Evolutionary conservation across 2,888 invertebrate genomes (phyloP), one percentile per base, ranked within the genome.

Genomic region (Polyommatus iphigenia): DNA sequence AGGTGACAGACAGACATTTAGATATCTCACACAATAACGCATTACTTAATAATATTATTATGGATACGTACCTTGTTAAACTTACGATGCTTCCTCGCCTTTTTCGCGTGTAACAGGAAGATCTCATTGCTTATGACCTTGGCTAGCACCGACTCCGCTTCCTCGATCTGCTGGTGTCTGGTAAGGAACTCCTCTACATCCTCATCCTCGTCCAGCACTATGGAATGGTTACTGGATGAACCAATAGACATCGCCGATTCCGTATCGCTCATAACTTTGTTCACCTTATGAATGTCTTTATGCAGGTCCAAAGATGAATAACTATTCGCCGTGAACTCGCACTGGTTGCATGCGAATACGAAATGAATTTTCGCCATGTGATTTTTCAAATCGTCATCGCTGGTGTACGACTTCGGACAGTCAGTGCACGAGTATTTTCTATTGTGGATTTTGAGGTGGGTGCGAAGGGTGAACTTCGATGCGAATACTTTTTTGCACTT

Each of bases 401-500:
- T 85, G 0, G 85, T 81, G 78, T 87, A 94, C 0, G 88, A 85
- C 67, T 87, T 90, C 0, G 83, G 78, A 80, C 94, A 94, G 77
- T 84, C 83, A 7, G 77, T 79, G 81, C 94, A 94, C 0, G 84
- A 83, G 76, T 86, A 86, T 78, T 88, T 88, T 0, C 92, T 85
- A 46, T 84, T 83, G 80, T 94, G 94, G 46, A 92, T 89, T 81
- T 91, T 91, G 18, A 83, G 83, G 80, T 94, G 94, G 20, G 87
- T 88, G 24, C 91, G 89, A 4, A 94, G 83, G 8, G 91, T 91
- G 78, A 90, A 91, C 80, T 93, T 92, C 18, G 94, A 90, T 0
- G 93, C 91, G 83, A 92, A 94, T 0, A 94, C 93, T 84, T 94
- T 94, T 24, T 85, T 87, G 83, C 94, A 94, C 80, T 87, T 88